Evolutionary conservation across 2,797 vertebrate species (phyloP).

Genomic region (Nasua narica): DNA sequence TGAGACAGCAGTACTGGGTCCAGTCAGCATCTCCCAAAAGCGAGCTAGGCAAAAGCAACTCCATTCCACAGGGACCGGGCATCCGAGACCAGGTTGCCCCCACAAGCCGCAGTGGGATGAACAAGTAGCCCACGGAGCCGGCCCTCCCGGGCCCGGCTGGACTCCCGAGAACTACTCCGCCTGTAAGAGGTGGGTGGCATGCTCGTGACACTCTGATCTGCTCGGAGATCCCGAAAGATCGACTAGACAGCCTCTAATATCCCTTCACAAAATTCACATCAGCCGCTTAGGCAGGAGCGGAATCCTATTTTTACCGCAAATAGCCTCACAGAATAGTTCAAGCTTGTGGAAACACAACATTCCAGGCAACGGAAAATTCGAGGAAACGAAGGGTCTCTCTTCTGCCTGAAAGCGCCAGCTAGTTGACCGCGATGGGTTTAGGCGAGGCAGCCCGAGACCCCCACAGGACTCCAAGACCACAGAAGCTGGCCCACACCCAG

Average conservation of each 20-base stretch:
- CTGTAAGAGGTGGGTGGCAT: fast-evolving
- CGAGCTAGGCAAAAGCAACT: background rate
- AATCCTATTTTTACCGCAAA: background rate
- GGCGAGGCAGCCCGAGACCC: background rate
- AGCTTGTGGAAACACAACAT: background rate
- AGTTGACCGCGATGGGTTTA: background rate
- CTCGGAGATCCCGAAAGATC: background rate
- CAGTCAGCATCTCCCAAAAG: background rate
- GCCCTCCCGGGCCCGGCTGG: fast-evolving
- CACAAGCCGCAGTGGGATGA: background rate
- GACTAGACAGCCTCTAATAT: background rate
- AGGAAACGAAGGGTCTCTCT: background rate
- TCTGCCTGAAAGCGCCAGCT: background rate
- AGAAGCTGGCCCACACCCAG: background rate
- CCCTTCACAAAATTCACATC: background rate
- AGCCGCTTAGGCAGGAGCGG: background rate
- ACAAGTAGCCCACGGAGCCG: fast-evolving
- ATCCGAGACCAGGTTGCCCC: background rate
- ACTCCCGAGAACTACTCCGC: fast-evolving
- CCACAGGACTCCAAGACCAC: background rate
- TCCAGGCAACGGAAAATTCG: background rate
- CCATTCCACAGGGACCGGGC: background rate
- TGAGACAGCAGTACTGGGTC: background rate
- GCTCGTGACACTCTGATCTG: fast-evolving
- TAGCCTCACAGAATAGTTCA: background rate